phyloP scores from a whole-genome alignment of 2,888 invertebrate species.

The Iselma pallidipennis region DNA sequence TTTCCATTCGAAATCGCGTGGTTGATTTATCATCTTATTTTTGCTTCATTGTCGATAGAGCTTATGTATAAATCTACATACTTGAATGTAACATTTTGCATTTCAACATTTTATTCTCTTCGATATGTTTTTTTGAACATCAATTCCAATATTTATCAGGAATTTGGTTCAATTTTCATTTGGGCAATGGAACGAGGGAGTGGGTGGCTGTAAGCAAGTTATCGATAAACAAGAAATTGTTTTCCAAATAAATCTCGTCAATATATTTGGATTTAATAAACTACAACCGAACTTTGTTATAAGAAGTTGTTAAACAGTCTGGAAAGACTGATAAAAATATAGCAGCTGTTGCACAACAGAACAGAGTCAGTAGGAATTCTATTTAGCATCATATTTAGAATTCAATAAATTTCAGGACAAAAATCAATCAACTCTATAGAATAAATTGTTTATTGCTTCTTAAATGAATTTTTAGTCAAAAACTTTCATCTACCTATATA shows the following conservation, averaged over 20 bases:
- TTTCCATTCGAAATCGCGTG: conserved; percentile 4
- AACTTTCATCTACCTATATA: too few relatives aligned
- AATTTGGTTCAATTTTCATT: too few relatives aligned
- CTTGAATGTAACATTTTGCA: conserved; percentile 20
- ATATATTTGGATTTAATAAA: conserved; percentile 20
- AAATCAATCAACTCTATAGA: too few relatives aligned
- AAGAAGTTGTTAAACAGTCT: conserved; percentile 22
- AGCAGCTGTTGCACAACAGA: too few relatives aligned
- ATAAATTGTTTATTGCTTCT: too few relatives aligned
- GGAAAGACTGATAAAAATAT: conserved; percentile 16
- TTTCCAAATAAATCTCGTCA: conserved; percentile 21
- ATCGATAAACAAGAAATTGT: too few relatives aligned
- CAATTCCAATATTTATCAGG: background rate
- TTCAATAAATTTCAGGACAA: too few relatives aligned
- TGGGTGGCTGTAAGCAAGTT: too few relatives aligned
- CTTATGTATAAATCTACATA: conserved; percentile 26
- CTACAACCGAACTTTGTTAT: conserved; percentile 22
- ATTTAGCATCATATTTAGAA: too few relatives aligned
- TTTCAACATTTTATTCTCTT: conserved; percentile 5
- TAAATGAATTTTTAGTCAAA: too few relatives aligned
- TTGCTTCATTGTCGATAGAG: conserved; percentile 17
- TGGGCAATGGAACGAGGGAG: too few relatives aligned
- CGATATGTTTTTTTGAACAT: background rate
- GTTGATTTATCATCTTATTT: conserved; percentile 26
- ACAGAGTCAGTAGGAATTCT: too few relatives aligned